A percentile compares a stretch with the other conserved stretches of the same genome.
These are phyloP conservation scores for Nomada fucata DNA, from an alignment of 2,888 invertebrate genomes.

Conservation along the genomic window DNA sequence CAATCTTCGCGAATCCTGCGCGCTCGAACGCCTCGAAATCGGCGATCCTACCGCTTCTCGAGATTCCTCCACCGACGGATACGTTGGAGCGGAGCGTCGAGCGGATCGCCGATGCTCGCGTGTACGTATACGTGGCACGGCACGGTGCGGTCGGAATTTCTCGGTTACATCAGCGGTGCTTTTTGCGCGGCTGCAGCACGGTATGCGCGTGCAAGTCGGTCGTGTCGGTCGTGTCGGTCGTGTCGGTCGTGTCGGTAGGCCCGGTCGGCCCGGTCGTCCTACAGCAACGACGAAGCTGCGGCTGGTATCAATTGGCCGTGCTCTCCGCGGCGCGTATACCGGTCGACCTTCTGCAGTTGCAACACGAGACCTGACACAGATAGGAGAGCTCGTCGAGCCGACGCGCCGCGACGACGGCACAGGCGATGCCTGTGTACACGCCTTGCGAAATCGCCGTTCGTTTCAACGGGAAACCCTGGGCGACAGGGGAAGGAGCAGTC, in stretches of 20 bases:
- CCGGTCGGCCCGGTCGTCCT: slow-evolving; percentile 40
- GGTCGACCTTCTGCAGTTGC: slow-evolving; percentile 84
- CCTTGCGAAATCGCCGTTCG: slow-evolving; percentile 75
- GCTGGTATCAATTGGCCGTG: slow-evolving; percentile 78
- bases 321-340: slow-evolving; percentile 77
- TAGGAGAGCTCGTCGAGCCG: slow-evolving; percentile 73
- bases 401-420: slow-evolving; percentile 34
- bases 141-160: slow-evolving; percentile 64
- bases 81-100: slow-evolving; percentile 15
- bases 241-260: slow-evolving; percentile 24
- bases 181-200: slow-evolving; percentile 56
- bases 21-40: not conserved
- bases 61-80: slow-evolving; percentile 14
- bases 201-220: slow-evolving; percentile 46
- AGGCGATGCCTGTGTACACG: slow-evolving; percentile 59
- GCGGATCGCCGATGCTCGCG: slow-evolving; percentile 3
- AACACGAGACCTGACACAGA: slow-evolving; percentile 83
- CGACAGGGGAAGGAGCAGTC: slow-evolving; percentile 15
- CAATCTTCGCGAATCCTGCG: too few species aligned
- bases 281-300: slow-evolving; percentile 68
- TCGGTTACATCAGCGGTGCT: slow-evolving; percentile 70
- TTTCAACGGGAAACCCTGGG: slow-evolving; percentile 67
- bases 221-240: slow-evolving; percentile 24
- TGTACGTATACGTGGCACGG: not conserved
- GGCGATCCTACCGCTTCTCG: not conserved